Evolutionary conservation across 2,113 vertebrate species (phyloP).

Genomic region (Phalacrocorax aristotelis): DNA sequence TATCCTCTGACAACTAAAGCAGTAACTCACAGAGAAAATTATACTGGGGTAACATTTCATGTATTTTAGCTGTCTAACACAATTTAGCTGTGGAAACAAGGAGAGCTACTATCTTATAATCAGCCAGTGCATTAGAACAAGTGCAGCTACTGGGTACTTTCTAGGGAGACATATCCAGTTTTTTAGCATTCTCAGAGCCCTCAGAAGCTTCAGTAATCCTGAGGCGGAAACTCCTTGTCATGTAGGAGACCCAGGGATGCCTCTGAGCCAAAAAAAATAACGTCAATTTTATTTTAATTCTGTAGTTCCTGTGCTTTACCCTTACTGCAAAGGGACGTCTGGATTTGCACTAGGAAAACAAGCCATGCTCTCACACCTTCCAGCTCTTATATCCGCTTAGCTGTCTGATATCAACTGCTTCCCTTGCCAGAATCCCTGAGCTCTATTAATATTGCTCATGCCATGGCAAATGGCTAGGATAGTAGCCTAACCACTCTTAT

Average conservation of each 20-base stretch:
- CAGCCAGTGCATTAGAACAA: conserved; percentile 6
- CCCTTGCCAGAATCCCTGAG: not conserved
- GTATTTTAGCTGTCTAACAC: conserved; percentile 51
- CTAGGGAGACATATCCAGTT: not conserved
- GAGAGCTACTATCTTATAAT: not conserved
- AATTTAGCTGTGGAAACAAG: conserved; percentile 31
- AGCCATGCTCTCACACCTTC: not conserved
- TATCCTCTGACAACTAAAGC: conserved; percentile 36
- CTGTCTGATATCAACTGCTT: not conserved
- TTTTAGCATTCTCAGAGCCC: not conserved
- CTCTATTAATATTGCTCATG: conserved; percentile 8
- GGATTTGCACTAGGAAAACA: not conserved
- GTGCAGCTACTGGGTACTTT: not conserved
- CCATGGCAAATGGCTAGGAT: not conserved
- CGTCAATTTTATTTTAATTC: not conserved
- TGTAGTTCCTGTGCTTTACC: not conserved
- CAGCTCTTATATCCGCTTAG: not conserved
- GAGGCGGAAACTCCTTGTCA: not conserved
- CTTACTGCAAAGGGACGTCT: not conserved
- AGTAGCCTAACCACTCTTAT: not conserved
- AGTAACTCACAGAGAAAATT: conserved; percentile 40
- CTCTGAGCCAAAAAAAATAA: not conserved
- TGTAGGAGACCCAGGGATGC: not conserved
- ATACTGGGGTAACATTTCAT: conserved; percentile 5
- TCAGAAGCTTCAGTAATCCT: not conserved